Base-by-base conservation (phyloP, 2,888 invertebrate genomes). In the Nemapogon koenigi region DNA sequence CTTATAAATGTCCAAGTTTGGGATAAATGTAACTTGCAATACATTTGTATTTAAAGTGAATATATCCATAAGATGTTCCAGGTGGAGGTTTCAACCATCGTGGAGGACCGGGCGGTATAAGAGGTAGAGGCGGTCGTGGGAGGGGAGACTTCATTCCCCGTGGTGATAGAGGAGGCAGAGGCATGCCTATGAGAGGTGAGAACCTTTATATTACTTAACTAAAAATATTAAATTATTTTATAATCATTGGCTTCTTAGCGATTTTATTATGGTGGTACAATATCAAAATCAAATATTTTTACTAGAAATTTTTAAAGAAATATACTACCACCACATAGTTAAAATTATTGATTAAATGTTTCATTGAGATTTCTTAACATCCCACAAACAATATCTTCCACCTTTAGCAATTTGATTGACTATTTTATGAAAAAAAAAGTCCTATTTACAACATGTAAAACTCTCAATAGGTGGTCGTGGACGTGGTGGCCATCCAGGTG, bases 121-220 rank as follows among this genome's bases (percentile, higher is more conserved):
- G 75, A 1, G 71, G 28, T 8, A 11, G 27, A 10, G 63, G 76
- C 14, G 69, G 73, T 2, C 50, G 76, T 26, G 75, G 76, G 0
- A 57, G 75, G 26, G 76, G 75, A 14, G 76, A 78, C 46, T 76
- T 73, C 50, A 63, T 57, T 10, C 75, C 59, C 10, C 55, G 72
- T 19, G 66, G 60, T 43, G 75, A 72, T 35, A 57, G 73, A 41
- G 75, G 72, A 1, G 60, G 67, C 6, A 55, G 70, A 25, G 75
- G 75, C 33, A 72, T 73, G 73, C 69, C 62, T 3, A 73, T 75
- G 73, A 66, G 76, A 68, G 76, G 76, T 70, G 47, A 43, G 11
- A 22, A 27, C 19, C 16, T 30, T 19, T 30, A 19, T 26, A 13
- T 37, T 29, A 13, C 16, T 13, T 3, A 17, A 16, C 8, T 38